Conservation (phyloP, 2,888 invertebrate genomes). For the Antitype chi region DNA sequence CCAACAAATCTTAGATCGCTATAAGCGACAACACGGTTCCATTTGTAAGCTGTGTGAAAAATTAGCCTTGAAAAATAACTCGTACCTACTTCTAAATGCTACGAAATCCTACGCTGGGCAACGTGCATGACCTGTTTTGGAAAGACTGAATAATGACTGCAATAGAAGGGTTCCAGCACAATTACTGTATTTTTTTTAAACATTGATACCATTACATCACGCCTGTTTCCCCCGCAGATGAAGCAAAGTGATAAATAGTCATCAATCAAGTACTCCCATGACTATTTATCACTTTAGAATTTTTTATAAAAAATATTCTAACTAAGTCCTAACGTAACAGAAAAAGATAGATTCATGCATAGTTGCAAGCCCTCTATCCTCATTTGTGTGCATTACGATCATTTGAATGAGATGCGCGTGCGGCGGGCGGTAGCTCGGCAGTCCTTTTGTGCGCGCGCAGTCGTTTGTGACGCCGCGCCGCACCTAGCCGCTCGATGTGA, state of each 20-base stretch:
- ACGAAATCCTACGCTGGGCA: neutral
- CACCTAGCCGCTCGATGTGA: slow-evolving; percentile 37
- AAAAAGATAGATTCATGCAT: slow-evolving; percentile 21
- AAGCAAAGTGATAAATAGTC: too few species aligned
- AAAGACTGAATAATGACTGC: neutral
- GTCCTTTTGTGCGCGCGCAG: slow-evolving; percentile 68
- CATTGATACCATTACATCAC: neutral
- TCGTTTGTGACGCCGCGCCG: slow-evolving; percentile 66
- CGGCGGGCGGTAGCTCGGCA: slow-evolving; percentile 60
- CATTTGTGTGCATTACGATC: slow-evolving; percentile 40
- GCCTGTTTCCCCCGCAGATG: too few species aligned
- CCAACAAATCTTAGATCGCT: neutral
- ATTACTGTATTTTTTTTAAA: neutral
- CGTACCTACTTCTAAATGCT: neutral
- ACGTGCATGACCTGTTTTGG: neutral
- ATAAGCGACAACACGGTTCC: neutral
- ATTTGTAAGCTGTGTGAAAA: neutral
- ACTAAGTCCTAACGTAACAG: slow-evolving; percentile 3
- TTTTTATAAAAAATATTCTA: slow-evolving; percentile 11
- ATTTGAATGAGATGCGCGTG: slow-evolving; percentile 70
- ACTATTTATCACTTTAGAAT: neutral
- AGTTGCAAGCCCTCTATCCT: slow-evolving; percentile 35
- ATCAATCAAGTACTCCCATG: neutral
- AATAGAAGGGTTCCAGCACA: neutral
- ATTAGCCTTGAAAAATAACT: neutral